Percentiles rank a stretch among this genome's conserved stretches.
Conservation (phyloP, 1,140 invertebrate genomes). For the Melitaea cinxia region DNA sequence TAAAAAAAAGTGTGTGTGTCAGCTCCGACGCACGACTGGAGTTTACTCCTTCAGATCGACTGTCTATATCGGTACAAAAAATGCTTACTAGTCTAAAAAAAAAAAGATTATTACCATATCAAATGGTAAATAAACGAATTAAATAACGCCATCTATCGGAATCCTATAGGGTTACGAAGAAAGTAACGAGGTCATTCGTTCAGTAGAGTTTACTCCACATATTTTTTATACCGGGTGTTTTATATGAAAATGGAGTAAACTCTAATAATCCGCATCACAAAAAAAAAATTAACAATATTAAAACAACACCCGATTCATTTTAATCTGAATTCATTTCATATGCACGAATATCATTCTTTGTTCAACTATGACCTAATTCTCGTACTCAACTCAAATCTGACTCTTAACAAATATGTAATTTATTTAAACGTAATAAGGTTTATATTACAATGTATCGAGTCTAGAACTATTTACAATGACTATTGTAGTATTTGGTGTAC, state of each 20-base stretch:
- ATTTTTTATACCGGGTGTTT: no score
- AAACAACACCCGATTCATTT: neutral
- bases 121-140: no score
- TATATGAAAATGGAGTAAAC: neutral
- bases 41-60: no score
- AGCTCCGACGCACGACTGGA: conserved; percentile 15
- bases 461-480: no score
- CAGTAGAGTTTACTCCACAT: no score
- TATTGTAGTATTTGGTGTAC: no score
- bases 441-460: neutral
- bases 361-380: conserved; percentile 7
- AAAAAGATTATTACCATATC: no score
- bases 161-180: no score
- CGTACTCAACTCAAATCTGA: neutral
- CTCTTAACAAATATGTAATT: conserved; percentile 5
- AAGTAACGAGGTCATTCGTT: no score
- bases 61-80: no score
- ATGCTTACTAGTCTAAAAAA: no score
- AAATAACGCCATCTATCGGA: no score
- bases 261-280: neutral
- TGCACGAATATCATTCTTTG: conserved; percentile 8
- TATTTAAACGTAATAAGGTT: conserved; percentile 1
- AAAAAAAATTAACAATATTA: neutral
- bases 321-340: conserved; percentile 3
- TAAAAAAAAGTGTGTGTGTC: conserved; percentile 8